Base-by-base conservation (phyloP, 2,888 invertebrate species). In the Falcaria lacertinaria region DNA sequence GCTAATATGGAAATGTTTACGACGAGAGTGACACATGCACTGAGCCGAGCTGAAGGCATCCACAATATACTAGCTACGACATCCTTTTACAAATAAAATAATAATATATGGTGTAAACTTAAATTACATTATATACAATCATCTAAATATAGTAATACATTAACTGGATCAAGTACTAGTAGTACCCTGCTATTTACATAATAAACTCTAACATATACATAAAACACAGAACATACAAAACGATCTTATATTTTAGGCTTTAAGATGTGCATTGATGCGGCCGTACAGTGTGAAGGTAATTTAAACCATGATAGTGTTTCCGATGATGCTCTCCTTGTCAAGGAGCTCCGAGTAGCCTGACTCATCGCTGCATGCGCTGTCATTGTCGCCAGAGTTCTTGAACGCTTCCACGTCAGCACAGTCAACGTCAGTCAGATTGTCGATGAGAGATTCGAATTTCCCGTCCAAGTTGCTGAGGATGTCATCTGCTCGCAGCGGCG, bases 361-460 rank as follows among this genome's bases (percentile, higher is more conserved):
- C 76, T 97, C 97, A 67, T 97, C 97, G 74, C 96, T 96, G 71
- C 95, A 94, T 50, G 94, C 96, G 66, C 96, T 96, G 66, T 94
- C 93, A 54, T 91, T 94, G 63, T 94, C 94, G 40, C 92, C 93
- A 0, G 64, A 64, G 37, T 64, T 80, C 45, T 90, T 85, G 39
- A 90, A 89, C 1, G 86, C 90, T 55, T 91, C 91, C 5, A 86
- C 78, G 54, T 89, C 86, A 14, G 72, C 78, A 55, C 81, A 84
- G 34, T 87, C 88, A 3, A 64, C 74, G 46, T 88, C 85, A 8
- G 78, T 84, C 54, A 84, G 57, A 50, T 83, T 85, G 44, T 86
- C 87, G 41, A 87, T 77, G 14, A 88, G 74, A 50, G 82, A 80
- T 59, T 87, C 87, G 44, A 86, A 89, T 56, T 84, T 82, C 4